Base-by-base conservation (phyloP, 2,113 vertebrate genomes). In the Tyto alba region DNA sequence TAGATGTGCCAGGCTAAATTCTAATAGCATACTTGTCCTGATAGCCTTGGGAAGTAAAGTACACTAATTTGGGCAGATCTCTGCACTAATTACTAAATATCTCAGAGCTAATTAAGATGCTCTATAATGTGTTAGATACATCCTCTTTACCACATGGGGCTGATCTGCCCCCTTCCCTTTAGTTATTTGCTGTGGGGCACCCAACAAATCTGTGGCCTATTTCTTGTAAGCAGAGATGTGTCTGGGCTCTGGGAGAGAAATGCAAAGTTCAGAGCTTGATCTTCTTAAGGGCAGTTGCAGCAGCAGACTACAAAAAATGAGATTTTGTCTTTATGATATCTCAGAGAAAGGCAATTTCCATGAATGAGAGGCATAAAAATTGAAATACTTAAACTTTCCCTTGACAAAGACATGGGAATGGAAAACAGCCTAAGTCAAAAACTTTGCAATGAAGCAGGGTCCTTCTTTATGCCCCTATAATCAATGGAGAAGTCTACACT, bases 1-100 rank as follows among this genome's bases (percentile, higher is more conserved):
- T 12, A 21, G 8, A 14, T 0, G 0, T 27, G 13, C 11, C 16
- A 40, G 2, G 6, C 1, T 38, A 38, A 76, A 71, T 34, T 80
- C 40, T 13, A 16, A 29, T 10, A 45, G 10, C 4, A 52, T 9
- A 17, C 34, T 63, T 81, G 9, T 6, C 8, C 6, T 57, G 3
- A 47, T 67, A 67, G 26, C 16, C 25, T 7, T 32, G 7, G 11
- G 5, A 71, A 41, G 4, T 30, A 43, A 69, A 56, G 11, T 26
- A 18, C 6, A 14, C 9, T 71, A 29, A 38, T 41, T 47, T 59
- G 10, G 10, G 8, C 16, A 56, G 9, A 67, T 9, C 2, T 69
- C 16, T 78, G 19, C 48, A 47, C 3, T 75, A 41, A 47, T 45
- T 81, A 23, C 4, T 38, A 32, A 38, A 66, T 55, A 3, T 78